A percentile compares a stretch with the other conserved stretches of the same genome.
phyloP scores from a whole-genome alignment of 2,113 vertebrate genomes.

The Dascyllus trimaculatus region DNA sequence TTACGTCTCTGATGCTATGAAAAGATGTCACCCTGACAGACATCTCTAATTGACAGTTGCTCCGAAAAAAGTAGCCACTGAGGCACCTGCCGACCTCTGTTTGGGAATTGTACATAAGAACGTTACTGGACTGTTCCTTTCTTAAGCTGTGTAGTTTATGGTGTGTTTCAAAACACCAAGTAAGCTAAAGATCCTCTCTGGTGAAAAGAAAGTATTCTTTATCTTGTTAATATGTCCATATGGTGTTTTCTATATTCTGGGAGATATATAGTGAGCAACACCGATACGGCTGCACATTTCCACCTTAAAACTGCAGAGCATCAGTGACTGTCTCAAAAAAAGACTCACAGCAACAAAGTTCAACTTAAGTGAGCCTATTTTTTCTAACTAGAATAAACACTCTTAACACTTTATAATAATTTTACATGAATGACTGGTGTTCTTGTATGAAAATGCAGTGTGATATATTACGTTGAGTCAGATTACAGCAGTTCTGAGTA shows the following conservation, averaged over 20 bases:
- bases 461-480: neutral
- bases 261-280: too few relatives aligned
- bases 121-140: too few relatives aligned
- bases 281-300: too few relatives aligned
- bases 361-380: neutral
- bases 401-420: neutral
- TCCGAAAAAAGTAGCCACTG: neutral
- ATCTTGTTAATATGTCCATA: too few relatives aligned
- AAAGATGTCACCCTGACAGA: too few relatives aligned
- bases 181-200: neutral
- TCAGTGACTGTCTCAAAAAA: neutral
- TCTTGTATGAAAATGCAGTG: neutral
- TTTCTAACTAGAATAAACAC: constrained; percentile 4
- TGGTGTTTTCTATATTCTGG: too few relatives aligned
- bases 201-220: too few relatives aligned
- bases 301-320: too few relatives aligned
- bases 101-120: too few relatives aligned
- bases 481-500: neutral
- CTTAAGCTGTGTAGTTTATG: too few relatives aligned
- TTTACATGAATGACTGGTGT: neutral
- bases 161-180: too few relatives aligned
- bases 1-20: too few relatives aligned
- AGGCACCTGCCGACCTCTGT: neutral
- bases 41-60: neutral
- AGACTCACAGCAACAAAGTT: neutral